A percentile compares a stretch with the other conserved stretches of the same genome.
Conservation (phyloP, 2,888 invertebrate species). For the Caenorhabditis sp. region DNA sequence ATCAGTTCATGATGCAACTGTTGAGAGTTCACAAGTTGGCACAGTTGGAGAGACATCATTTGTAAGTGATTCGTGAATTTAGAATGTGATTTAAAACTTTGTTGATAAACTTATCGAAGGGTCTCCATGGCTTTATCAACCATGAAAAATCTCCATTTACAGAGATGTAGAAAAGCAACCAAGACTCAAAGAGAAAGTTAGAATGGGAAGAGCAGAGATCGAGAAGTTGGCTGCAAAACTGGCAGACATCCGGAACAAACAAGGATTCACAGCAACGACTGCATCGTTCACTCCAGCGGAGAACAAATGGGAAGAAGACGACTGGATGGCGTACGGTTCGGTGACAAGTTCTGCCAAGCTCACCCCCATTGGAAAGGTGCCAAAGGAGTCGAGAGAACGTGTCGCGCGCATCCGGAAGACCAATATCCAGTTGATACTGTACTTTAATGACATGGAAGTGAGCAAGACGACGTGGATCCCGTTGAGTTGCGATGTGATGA, state of each 20-base stretch:
- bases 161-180: slow-evolving; percentile 41
- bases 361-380: slow-evolving; percentile 42
- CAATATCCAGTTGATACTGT: slow-evolving; percentile 41
- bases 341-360: slow-evolving; percentile 14
- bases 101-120: no score
- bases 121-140: no score
- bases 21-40: slow-evolving; percentile 52
- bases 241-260: slow-evolving; percentile 34
- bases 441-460: slow-evolving; percentile 59
- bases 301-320: slow-evolving; percentile 28
- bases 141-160: slow-evolving; percentile 9
- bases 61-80: slow-evolving; percentile 16
- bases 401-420: slow-evolving; percentile 27
- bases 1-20: slow-evolving; percentile 44
- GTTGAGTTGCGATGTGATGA: slow-evolving; percentile 36
- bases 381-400: slow-evolving; percentile 39
- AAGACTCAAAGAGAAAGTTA: slow-evolving; percentile 31
- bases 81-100: no score
- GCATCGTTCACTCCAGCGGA: slow-evolving; percentile 24
- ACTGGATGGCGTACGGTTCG: slow-evolving; percentile 38
- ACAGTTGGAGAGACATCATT: slow-evolving; percentile 45
- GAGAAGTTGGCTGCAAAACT: slow-evolving; percentile 39
- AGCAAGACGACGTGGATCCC: slow-evolving; percentile 46
- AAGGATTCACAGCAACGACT: slow-evolving; percentile 54
- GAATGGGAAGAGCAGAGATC: slow-evolving; percentile 34